phyloP scores from a whole-genome alignment of 2,888 invertebrate species.

The Schizotus pectinicornis region DNA sequence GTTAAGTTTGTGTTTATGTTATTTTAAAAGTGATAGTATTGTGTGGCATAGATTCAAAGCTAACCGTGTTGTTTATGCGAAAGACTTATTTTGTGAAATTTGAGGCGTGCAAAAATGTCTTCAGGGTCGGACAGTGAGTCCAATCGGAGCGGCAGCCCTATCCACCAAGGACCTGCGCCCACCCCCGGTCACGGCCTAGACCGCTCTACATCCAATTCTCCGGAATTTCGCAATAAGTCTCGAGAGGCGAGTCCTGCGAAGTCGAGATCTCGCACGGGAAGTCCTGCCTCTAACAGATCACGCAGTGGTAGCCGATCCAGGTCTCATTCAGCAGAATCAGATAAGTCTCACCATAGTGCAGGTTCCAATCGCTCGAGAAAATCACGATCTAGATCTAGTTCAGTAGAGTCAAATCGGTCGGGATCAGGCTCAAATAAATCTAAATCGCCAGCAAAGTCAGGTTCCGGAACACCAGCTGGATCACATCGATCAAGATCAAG shows the following conservation, averaged over 20 bases:
- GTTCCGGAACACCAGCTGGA: slow-evolving; percentile 42
- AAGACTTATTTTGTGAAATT: background rate
- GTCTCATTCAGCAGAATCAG: slow-evolving; percentile 35
- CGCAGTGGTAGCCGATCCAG: slow-evolving; percentile 41
- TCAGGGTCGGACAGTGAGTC: slow-evolving; percentile 61
- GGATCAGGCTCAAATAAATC: slow-evolving; percentile 41
- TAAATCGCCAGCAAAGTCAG: slow-evolving; percentile 47
- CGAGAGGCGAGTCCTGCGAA: slow-evolving; percentile 32
- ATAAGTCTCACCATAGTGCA: slow-evolving; percentile 6
- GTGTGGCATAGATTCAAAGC: too few relatives aligned
- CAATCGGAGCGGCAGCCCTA: slow-evolving; percentile 58
- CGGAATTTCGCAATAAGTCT: slow-evolving; percentile 39
- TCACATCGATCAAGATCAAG: slow-evolving; percentile 28
- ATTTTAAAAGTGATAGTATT: too few relatives aligned
- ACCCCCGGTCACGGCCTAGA: slow-evolving; percentile 55
- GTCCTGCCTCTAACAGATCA: slow-evolving; percentile 61
- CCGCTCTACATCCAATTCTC: slow-evolving; percentile 50
- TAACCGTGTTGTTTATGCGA: too few relatives aligned
- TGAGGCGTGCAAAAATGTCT: slow-evolving; percentile 34
- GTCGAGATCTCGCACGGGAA: slow-evolving; percentile 39
- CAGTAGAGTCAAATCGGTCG: slow-evolving; percentile 41
- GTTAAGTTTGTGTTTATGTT: too few relatives aligned
- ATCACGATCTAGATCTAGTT: slow-evolving; percentile 34
- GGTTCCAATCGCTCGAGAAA: slow-evolving; percentile 31
- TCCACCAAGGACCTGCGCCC: slow-evolving; percentile 53